Percentiles rank a stretch among this genome's conserved stretches.
Conservation (phyloP, 1,140 invertebrate species). For the Drosophila virilis region DNA sequence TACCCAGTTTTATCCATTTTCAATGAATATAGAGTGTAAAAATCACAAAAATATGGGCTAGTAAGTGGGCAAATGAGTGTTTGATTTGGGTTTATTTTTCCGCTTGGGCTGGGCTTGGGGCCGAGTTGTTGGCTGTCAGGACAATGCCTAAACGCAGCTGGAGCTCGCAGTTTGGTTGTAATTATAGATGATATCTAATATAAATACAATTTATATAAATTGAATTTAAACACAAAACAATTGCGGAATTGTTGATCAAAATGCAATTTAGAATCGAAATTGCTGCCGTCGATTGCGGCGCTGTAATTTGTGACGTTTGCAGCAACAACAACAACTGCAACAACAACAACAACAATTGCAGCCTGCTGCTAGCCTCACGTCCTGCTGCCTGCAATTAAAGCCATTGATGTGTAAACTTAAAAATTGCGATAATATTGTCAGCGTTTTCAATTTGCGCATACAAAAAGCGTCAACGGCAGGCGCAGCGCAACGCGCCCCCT, state of each 20-base stretch:
- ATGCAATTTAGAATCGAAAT: conserved; percentile 77
- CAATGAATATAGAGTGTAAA: background rate
- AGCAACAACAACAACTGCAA: background rate
- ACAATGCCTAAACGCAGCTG: conserved; percentile 33
- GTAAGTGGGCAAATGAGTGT: background rate
- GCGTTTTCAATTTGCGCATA: conserved; percentile 76
- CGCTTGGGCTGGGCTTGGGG: background rate
- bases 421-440: conserved; percentile 81
- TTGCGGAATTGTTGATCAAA: conserved; percentile 79
- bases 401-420: conserved; percentile 83
- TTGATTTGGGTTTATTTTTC: background rate
- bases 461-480: conserved; percentile 62
- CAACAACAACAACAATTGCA: conserved; percentile 7
- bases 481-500: conserved; percentile 11
- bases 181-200: conserved; percentile 73
- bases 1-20: background rate
- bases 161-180: conserved; percentile 35
- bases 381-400: conserved; percentile 62
- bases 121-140: conserved; percentile 1
- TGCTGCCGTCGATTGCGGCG: conserved; percentile 23
- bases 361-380: conserved; percentile 1
- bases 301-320: conserved; percentile 17
- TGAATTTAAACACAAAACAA: conserved; percentile 78
- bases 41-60: background rate
- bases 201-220: conserved; percentile 75